phyloP scores from a whole-genome alignment of 2,888 invertebrate genomes.

The Acanthosoma haemorrhoidale region DNA sequence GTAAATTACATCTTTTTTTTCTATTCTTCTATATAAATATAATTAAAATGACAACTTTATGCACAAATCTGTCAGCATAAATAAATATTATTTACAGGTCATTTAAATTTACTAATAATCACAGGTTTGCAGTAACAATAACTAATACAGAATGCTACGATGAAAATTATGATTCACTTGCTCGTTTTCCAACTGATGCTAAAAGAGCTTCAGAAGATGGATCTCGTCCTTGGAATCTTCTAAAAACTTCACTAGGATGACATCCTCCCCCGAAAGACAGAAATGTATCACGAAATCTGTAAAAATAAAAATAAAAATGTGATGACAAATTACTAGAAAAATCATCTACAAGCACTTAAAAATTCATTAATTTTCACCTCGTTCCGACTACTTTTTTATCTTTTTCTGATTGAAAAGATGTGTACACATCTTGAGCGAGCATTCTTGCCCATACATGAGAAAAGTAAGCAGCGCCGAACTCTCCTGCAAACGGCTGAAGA shows the following conservation, averaged over 20 bases:
- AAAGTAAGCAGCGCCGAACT: constrained; percentile 75
- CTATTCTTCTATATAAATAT: too few species aligned
- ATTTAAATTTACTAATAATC: constrained; percentile 7
- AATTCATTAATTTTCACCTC: constrained; percentile 41
- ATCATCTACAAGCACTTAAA: constrained; percentile 27
- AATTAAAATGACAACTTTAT: too few species aligned
- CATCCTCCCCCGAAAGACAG: constrained; percentile 75
- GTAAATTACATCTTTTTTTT: too few species aligned
- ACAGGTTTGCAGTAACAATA: neutral
- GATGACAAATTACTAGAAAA: neutral
- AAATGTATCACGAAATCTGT: constrained; percentile 70
- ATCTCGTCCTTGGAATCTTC: constrained; percentile 86
- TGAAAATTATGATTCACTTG: neutral
- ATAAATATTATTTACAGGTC: neutral
- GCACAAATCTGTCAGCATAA: too few species aligned
- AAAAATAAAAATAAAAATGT: constrained; percentile 1
- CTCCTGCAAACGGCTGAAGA: constrained; percentile 72
- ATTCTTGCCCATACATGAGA: constrained; percentile 77
- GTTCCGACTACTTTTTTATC: constrained; percentile 42
- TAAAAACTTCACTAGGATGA: constrained; percentile 77
- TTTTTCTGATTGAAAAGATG: constrained; percentile 58
- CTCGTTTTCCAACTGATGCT: constrained; percentile 52
- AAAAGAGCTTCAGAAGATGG: constrained; percentile 79
- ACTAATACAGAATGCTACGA: neutral
- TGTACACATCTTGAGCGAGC: constrained; percentile 84